Evolutionary conservation across 2,797 vertebrate species (phyloP).

Genomic region (Alauda arvensis): DNA sequence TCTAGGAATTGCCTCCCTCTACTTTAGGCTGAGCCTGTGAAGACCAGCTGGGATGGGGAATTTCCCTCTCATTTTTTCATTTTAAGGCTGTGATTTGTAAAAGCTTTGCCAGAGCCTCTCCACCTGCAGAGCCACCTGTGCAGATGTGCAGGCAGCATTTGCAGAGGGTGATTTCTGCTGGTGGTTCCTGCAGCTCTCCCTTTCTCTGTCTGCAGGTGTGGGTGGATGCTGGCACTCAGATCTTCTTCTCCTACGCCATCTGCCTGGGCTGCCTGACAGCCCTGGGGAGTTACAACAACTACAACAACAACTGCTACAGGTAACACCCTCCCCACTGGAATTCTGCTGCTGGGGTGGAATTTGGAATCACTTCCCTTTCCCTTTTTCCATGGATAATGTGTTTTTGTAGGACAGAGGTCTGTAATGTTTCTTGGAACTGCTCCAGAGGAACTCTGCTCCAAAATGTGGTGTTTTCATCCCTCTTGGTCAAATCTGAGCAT

Average conservation of each 20-base stretch:
- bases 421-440: background rate
- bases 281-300: conserved; percentile 95
- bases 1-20: background rate
- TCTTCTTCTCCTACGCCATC: conserved; percentile 98
- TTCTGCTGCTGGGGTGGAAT: accelerated
- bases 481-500: background rate
- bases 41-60: background rate
- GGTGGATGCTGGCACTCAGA: conserved; percentile 98
- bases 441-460: background rate
- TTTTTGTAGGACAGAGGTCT: background rate
- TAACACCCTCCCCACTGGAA: conserved; percentile 25
- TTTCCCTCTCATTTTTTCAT: background rate
- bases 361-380: background rate
- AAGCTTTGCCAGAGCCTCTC: background rate
- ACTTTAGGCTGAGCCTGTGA: background rate
- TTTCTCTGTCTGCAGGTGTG: conserved; percentile 81
- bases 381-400: accelerated
- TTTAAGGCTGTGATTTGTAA: background rate
- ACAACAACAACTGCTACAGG: conserved; percentile 98
- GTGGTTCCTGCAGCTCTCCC: background rate
- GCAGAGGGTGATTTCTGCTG: background rate
- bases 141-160: accelerated
- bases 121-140: background rate
- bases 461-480: background rate
- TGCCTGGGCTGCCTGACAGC: conserved; percentile 96